Percentiles rank a stretch among this genome's conserved stretches.
Conservation (phyloP, 2,888 invertebrate species). For the Subacronicta megacephala region DNA sequence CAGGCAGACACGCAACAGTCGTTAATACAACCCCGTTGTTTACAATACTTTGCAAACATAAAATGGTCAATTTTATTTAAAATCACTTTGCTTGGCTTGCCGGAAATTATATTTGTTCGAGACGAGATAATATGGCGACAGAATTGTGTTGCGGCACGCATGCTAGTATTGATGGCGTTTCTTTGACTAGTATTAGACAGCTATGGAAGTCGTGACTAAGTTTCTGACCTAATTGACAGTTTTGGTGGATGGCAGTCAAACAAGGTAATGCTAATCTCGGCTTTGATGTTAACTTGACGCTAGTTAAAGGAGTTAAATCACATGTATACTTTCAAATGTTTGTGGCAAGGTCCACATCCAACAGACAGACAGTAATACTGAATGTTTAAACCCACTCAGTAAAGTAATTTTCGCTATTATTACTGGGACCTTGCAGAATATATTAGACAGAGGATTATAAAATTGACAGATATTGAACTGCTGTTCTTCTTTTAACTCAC, state of each 20-base stretch:
- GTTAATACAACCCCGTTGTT: slow-evolving; percentile 14
- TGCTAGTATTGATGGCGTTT: not conserved
- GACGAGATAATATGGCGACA: too few species aligned
- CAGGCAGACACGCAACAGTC: slow-evolving; percentile 18
- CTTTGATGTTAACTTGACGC: not conserved
- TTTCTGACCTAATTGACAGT: slow-evolving; percentile 39
- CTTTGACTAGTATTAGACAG: slow-evolving; percentile 14
- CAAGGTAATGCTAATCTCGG: not conserved
- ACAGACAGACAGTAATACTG: too few species aligned
- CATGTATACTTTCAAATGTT: not conserved
- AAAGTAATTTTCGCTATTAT: too few species aligned
- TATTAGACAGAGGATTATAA: not conserved
- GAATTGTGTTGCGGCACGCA: too few species aligned
- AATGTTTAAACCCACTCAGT: too few species aligned
- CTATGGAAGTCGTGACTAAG: slow-evolving; percentile 31
- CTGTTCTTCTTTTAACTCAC: not conserved
- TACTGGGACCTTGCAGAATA: not conserved
- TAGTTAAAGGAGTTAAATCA: not conserved
- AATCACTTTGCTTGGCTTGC: slow-evolving; percentile 34
- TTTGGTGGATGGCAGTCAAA: slow-evolving; percentile 18
- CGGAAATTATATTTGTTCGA: too few species aligned
- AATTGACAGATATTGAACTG: not conserved
- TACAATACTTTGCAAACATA: slow-evolving; percentile 24
- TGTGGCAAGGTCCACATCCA: too few species aligned
- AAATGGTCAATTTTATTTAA: slow-evolving; percentile 18